Base-by-base conservation (phyloP, 2,797 vertebrate genomes). In the Catharus ustulatus region DNA sequence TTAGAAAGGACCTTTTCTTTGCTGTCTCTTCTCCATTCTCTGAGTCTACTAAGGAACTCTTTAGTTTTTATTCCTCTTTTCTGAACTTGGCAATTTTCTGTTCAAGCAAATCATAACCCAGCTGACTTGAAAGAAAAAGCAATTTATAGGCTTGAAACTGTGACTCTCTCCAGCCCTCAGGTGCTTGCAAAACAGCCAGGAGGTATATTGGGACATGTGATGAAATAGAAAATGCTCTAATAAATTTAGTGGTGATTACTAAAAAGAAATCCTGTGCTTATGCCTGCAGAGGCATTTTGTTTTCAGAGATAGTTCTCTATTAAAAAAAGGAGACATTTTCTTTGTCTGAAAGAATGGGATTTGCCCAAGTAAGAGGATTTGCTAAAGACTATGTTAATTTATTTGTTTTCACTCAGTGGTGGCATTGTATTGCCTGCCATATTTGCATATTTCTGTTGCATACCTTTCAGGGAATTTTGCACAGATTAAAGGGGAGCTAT, bases 81-180 rank as follows among this genome's bases (percentile, higher is more conserved):
- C 42, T 62, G 15, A 87, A 40, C 49, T n/a, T 45, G 40, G 46
- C 2, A 36, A 49, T 68, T 85, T 95, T 82, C 43, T 77, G 29
- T 73, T 87, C 45, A 77, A 90, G 67, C 23, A 81, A 90, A 84
- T 81, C 55, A 89, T 49, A 86, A 62, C 10, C 2, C 23, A 61
- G 58, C 10, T 59, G 61, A 77, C 13, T 86, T 75, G 68, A 95
- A 95, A 94, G 55, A 54, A 92, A 93, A 84, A 84, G 19, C 38
- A 84, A 72, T 93, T 91, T 91, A 55, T 64, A 36, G 45, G 11
- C n/a, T 80, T 83, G 40, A 74, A 63, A 86, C 12, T 40, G 9
- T 58, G 36, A 71, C 32, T 78, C 10, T 71, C 8, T 89, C 15
- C 30, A 75, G 34, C 30, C 52, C 34, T 21, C 46, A 68, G 64